These are phyloP conservation scores for Lydus trimaculatus DNA, from an alignment of 2,888 invertebrate species.

Conservation along the genomic window DNA sequence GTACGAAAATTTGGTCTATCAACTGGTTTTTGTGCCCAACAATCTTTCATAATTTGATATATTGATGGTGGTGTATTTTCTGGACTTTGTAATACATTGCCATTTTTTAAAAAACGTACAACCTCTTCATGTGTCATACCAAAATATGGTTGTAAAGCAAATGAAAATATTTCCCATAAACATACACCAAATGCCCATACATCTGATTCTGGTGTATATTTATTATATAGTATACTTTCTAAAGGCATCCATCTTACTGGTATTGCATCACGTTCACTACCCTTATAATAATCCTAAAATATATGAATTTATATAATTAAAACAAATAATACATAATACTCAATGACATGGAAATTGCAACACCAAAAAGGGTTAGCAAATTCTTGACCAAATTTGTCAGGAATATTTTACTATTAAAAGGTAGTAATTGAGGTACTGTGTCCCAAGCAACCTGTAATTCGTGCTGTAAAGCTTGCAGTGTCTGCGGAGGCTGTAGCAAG, in stretches of 20 bases:
- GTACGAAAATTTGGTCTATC: conserved; percentile 86
- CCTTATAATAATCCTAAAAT: conserved; percentile 87
- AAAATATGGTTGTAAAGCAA: conserved; percentile 95
- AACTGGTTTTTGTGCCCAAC: conserved; percentile 88
- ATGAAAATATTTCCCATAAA: conserved; percentile 97
- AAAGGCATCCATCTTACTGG: conserved; percentile 98
- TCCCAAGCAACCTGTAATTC: too few species aligned
- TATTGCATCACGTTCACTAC: conserved; percentile 94
- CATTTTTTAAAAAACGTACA: conserved; percentile 92
- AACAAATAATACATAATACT: too few species aligned
- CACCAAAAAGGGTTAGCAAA: too few species aligned
- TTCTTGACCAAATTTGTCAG: too few species aligned
- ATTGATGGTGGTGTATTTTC: conserved; percentile 87
- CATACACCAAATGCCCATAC: conserved; percentile 98
- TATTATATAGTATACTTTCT: conserved; percentile 95
- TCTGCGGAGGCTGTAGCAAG: too few species aligned
- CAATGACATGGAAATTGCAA: too few species aligned
- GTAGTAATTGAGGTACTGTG: too few species aligned
- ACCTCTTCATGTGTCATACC: conserved; percentile 98
- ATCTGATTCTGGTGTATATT: conserved; percentile 95
- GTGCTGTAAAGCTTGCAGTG: too few species aligned
- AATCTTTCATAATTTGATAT: conserved; percentile 92
- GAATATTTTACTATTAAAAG: too few species aligned
- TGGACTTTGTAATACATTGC: conserved; percentile 88
- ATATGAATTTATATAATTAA: too few species aligned